Percentiles rank a stretch among this genome's conserved stretches.
phyloP scores from a whole-genome alignment of 2,888 invertebrate genomes.

The Tenthredo amoena region DNA sequence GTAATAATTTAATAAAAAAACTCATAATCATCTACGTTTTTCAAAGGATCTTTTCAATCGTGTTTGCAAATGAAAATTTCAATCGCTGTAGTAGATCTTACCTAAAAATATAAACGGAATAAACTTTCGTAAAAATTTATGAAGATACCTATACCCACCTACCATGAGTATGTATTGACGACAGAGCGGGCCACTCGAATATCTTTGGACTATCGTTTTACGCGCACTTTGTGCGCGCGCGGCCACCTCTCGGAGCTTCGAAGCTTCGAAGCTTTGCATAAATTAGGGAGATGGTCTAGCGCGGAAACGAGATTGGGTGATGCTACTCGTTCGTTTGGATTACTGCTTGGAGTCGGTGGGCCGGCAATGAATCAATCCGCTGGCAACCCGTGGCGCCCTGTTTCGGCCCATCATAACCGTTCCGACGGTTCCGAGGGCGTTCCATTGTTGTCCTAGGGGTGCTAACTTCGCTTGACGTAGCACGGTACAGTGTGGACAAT shows the following conservation, averaged over 20 bases:
- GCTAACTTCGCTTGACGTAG: slow-evolving; percentile 6
- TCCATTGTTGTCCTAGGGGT: slow-evolving; percentile 38
- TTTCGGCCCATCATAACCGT: slow-evolving; percentile 35
- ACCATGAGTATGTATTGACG: not conserved
- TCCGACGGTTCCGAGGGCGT: slow-evolving; percentile 26
- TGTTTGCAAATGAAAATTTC: not conserved
- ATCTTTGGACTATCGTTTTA: slow-evolving; percentile 10
- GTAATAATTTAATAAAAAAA: not conserved
- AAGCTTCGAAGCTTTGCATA: slow-evolving; percentile 36
- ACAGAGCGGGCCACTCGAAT: not conserved
- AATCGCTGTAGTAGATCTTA: not conserved
- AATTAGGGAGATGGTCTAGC: slow-evolving; percentile 21
- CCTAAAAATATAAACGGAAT: not conserved
- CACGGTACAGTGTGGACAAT: not conserved
- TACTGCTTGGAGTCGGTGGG: slow-evolving; percentile 31
- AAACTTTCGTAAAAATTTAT: not conserved
- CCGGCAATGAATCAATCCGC: slow-evolving; percentile 43
- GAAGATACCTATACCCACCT: not conserved
- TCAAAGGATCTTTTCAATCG: not conserved
- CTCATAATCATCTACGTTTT: no score
- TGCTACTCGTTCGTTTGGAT: slow-evolving; percentile 47
- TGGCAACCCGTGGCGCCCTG: not conserved
- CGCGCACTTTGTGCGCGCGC: slow-evolving; percentile 31
- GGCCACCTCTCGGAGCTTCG: not conserved
- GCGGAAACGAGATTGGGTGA: slow-evolving; percentile 27